Evolutionary conservation across 2,113 vertebrate species (phyloP).

Genomic region (Psettodes erumei): DNA sequence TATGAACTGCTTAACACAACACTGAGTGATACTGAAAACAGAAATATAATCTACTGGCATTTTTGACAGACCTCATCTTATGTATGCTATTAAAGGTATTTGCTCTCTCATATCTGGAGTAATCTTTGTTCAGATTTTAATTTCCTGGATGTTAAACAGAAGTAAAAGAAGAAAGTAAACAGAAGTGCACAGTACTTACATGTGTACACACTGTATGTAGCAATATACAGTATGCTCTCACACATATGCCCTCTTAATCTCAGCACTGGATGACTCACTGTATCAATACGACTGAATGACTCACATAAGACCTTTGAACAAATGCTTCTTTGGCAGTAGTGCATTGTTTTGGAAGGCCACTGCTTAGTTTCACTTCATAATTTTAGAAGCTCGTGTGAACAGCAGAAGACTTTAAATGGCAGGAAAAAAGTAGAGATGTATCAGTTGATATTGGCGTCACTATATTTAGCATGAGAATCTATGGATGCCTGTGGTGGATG

Average conservation of each 20-base stretch:
- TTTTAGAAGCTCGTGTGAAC: not conserved
- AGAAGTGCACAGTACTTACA: constrained; percentile 8
- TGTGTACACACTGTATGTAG: constrained; percentile 7
- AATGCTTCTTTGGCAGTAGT: constrained; percentile 27
- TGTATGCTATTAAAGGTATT: not conserved
- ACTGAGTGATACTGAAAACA: not conserved
- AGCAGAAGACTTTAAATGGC: constrained; percentile 17
- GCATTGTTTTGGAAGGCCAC: constrained; percentile 31
- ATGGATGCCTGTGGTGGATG: not conserved
- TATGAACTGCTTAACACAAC: not conserved
- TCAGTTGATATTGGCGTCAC: constrained; percentile 6
- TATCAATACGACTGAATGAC: constrained; percentile 32
- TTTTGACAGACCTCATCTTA: not conserved
- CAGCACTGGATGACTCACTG: constrained; percentile 49
- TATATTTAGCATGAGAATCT: constrained; percentile 8
- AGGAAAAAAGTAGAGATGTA: not conserved
- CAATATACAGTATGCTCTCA: constrained; percentile 19
- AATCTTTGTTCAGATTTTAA: not conserved
- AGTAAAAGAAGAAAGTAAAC: too few species aligned
- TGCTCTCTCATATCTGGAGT: not conserved
- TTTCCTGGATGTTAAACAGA: too few species aligned
- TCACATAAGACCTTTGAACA: not conserved
- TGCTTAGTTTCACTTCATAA: constrained; percentile 55
- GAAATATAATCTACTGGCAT: not conserved
- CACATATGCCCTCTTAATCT: constrained; percentile 21